Evolutionary conservation across 1,140 invertebrate genomes (phyloP).

Genomic region (Ridgeia piscesae): DNA sequence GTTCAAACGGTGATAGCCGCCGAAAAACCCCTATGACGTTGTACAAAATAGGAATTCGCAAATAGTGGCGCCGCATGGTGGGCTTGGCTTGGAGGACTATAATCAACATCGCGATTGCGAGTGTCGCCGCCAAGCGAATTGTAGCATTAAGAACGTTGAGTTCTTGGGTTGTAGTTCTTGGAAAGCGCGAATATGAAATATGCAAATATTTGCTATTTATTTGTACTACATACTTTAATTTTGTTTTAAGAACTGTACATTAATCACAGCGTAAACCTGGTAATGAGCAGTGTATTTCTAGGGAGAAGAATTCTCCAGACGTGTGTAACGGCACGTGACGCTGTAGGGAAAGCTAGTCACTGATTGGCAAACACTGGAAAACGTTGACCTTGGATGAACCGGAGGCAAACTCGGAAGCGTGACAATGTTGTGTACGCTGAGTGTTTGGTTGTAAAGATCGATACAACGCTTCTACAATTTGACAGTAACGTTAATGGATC

Average conservation of each 20-base stretch:
- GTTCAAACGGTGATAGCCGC: too few species aligned
- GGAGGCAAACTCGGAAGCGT: background rate
- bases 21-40: too few species aligned
- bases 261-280: background rate
- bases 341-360: background rate
- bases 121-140: background rate
- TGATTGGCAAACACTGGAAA: background rate
- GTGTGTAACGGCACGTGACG: background rate
- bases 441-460: background rate
- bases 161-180: too few species aligned
- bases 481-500: slow-evolving; percentile 60
- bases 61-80: too few species aligned
- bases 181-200: background rate
- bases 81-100: too few species aligned
- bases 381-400: background rate
- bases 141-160: background rate
- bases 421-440: background rate
- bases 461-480: background rate
- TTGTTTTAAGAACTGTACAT: background rate
- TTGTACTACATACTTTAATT: background rate
- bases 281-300: background rate
- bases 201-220: background rate
- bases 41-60: too few species aligned
- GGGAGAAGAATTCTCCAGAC: background rate
- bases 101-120: background rate